Evolutionary conservation across 2,888 invertebrate species (phyloP), one percentile per base, ranked within the genome.

Genomic region (Idaea dimidiata): DNA sequence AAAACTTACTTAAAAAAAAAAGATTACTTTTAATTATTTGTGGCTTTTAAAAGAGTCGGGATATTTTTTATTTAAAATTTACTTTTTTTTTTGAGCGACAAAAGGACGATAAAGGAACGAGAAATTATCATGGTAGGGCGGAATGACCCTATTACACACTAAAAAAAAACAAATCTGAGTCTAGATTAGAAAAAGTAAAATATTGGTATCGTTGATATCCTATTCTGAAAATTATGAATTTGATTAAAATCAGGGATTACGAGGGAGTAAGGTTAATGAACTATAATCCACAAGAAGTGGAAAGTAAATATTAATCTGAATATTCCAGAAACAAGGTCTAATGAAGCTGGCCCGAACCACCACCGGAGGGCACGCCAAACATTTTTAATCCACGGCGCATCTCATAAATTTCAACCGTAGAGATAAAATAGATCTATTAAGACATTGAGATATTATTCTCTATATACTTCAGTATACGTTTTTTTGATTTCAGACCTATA

Each of bases 381-480:
- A 89, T 89, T 89, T 89, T 90, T 89, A 90, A 91, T 91, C 89
- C 89, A 77, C 81, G 78, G 86, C 89, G 89, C 87, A 89, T 89
- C 89, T 89, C 89, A 90, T 89, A 90, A 90, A 90, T 90, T 88
- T 86, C 85, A 83, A 81, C 14, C 43, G 14, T 43, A 43, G 43
- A 43, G 8, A 43, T 43, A 8, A 10, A 43, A 43, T 43, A 43
- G 0, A 10, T 43, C 8, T 14, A 0, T 43, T 6, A 14, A 14
- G 10, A 14, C 8, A 0, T 43, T 14, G 43, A 43, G 43, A 14
- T 43, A 43, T 14, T 43, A 43, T 3, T 0, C 10, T 2, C 43
- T 43, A 43, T 8, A 32, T 32, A 32, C 6, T 32, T 32, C n/a
- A n/a, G n/a, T n/a, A n/a, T n/a, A n/a, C n/a, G n/a, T n/a, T n/a